Evolutionary conservation across 2,797 vertebrate genomes (phyloP).

Genomic region (Eulemur rubriventer): DNA sequence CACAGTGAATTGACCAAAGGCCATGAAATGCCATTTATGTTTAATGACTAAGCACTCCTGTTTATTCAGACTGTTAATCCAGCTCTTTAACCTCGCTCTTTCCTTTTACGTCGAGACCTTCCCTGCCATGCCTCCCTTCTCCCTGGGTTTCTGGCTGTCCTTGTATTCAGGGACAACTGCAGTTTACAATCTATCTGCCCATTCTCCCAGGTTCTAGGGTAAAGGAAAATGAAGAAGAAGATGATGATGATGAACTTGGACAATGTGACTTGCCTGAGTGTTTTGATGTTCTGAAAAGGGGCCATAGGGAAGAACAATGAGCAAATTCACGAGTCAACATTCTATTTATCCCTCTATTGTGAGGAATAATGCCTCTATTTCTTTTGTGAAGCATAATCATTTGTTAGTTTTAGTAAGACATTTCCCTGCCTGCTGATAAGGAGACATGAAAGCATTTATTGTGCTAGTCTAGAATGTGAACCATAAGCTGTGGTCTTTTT

Average conservation of each 20-base stretch:
- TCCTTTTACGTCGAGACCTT: neutral
- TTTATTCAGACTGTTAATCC: neutral
- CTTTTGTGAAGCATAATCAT: conserved; percentile 45
- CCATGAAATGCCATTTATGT: neutral
- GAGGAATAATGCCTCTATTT: neutral
- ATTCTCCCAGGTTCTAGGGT: neutral
- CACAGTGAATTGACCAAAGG: neutral
- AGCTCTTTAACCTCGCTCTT: neutral
- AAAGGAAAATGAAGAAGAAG: neutral
- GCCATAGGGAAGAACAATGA: neutral
- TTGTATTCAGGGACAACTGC: neutral
- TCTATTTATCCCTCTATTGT: conserved; percentile 11
- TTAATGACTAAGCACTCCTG: neutral
- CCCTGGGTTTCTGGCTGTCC: neutral
- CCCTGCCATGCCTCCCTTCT: neutral
- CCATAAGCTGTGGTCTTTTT: neutral
- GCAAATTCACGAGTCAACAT: neutral
- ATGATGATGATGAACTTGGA: neutral
- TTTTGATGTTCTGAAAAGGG: neutral
- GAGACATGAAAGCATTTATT: conserved; percentile 46
- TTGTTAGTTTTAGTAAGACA: conserved; percentile 56
- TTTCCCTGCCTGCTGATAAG: conserved; percentile 50
- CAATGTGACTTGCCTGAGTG: neutral
- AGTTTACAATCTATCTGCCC: neutral
- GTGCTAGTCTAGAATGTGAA: neutral